Base-by-base conservation (phyloP, 2,113 vertebrate species). In the Arenaria interpres region DNA sequence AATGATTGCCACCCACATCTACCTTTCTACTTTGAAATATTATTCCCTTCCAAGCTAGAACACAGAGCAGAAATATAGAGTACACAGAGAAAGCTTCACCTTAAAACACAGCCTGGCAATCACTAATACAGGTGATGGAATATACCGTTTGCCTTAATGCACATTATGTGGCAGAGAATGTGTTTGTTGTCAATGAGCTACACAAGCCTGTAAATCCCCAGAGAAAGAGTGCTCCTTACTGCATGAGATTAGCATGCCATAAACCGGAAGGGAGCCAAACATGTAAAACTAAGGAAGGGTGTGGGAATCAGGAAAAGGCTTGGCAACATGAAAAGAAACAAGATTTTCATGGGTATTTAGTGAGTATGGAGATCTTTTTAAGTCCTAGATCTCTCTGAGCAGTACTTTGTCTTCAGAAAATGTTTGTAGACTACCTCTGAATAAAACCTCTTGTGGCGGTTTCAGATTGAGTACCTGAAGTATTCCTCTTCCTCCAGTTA, bases 121-220 rank as follows among this genome's bases (percentile, higher is more conserved):
- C 63, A 43, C n/a, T 77, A 71, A 18, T 41, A 12, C 8, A 64
- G 35, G n/a, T 73, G 51, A 78, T 78, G 62, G 43, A 92, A 22
- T 17, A 24, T 43, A 25, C 37, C 13, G 20, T 12, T 57, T 71
- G 64, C 69, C 27, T 68, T 89, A 72, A 94, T 66, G 64, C 64
- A 81, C 57, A 22, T 54, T 54, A 23, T 14, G 45, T 72, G 71
- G 57, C 85, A 84, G 51, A 60, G 59, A 85, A 62, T 15, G 12
- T 41, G 18, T 66, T 77, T 41, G 10, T 50, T 91, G 71, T 57
- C 80, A 74, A 28, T 35, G 56, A 86, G 75, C 51, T 69, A 46
- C 72, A 72, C 43, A 92, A 90, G 50, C 88, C 86, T 85, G 51
- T 85, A 96, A 96, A 96, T 72, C 21, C n/a, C 56, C 79, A 74